A percentile compares a stretch with the other conserved stretches of the same genome.
Conservation (phyloP, 2,888 invertebrate genomes). For the Physocephala rufipes region DNA sequence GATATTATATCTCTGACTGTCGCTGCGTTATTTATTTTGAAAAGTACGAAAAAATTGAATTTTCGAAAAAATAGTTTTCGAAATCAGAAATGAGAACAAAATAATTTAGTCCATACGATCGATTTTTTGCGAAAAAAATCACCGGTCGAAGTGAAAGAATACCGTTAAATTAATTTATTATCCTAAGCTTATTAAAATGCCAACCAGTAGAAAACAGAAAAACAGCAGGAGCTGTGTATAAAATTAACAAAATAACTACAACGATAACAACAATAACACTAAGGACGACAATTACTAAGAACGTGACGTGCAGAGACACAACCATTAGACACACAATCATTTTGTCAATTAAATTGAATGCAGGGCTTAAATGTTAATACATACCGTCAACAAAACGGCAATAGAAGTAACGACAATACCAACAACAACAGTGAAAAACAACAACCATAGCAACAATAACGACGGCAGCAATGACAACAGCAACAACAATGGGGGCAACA, state of each 20-base stretch:
- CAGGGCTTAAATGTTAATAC: conserved; percentile 30
- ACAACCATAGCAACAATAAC: conserved; percentile 20
- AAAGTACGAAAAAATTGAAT: too few species aligned
- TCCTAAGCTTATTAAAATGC: conserved; percentile 1
- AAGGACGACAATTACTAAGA: conserved; percentile 12
- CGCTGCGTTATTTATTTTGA: too few species aligned
- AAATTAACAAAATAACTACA: background rate
- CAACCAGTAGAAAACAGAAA: background rate
- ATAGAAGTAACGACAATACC: background rate
- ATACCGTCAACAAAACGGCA: conserved; percentile 28
- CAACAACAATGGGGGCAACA: conserved; percentile 8
- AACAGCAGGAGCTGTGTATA: background rate
- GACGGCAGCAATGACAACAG: background rate
- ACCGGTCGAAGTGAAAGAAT: background rate
- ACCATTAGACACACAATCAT: conserved; percentile 14
- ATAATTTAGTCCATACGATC: too few species aligned
- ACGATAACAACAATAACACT: background rate
- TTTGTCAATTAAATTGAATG: conserved; percentile 33
- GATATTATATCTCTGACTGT: too few species aligned
- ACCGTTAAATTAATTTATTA: background rate
- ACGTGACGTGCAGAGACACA: conserved; percentile 11
- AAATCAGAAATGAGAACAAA: too few species aligned
- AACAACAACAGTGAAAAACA: background rate
- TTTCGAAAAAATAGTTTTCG: too few species aligned
- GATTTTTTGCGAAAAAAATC: too few species aligned